Base-by-base conservation (phyloP, 2,888 invertebrate species). In the Limnephilus rhombicus region DNA sequence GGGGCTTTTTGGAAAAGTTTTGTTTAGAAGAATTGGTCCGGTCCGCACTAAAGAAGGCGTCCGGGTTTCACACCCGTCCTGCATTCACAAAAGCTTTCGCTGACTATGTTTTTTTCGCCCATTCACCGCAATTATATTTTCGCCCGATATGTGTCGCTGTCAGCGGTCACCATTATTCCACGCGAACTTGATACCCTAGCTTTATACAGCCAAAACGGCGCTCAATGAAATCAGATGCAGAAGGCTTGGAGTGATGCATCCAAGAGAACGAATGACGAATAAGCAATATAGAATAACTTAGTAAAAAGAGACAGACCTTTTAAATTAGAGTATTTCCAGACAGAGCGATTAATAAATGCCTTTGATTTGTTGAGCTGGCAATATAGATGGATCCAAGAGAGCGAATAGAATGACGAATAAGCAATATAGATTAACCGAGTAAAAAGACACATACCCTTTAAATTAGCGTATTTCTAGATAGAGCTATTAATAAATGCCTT, bases 31-130 rank as follows among this genome's bases (percentile, higher is more conserved):
- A 87, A 87, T 87, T 80, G 88, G 45, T 45, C 24, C 37, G 41
- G 88, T 85, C 85, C n/a, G 85, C 37, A 80, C 68, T 85, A 85
- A 85, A 89, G 90, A 91, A 89, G 92, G 93, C 93, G 93, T 93
- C 89, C 92, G 85, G 80, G 53, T 85, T 93, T 93, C 93, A 93
- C 92, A 93, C 92, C 92, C 90, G 91, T 91, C 85, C 90, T 82
- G 37, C 86, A n/a, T 41, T 85, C 45, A 90, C 83, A 53, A 81
- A 49, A 45, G 90, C 53, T 18, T 83, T 90, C 80, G 41, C 86
- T 85, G 86, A 80, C 85, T 68, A 31, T 29, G 45, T 89, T 91
- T 92, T 81, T 45, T 85, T 53, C 85, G 15, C 53, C 24, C 92
- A 68, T 92, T 92, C 53, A 53, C 87, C 68, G 87, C 87, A 87